These are phyloP conservation scores for Mayetiola destructor DNA, from an alignment of 2,888 invertebrate species.

Conservation along the genomic window DNA sequence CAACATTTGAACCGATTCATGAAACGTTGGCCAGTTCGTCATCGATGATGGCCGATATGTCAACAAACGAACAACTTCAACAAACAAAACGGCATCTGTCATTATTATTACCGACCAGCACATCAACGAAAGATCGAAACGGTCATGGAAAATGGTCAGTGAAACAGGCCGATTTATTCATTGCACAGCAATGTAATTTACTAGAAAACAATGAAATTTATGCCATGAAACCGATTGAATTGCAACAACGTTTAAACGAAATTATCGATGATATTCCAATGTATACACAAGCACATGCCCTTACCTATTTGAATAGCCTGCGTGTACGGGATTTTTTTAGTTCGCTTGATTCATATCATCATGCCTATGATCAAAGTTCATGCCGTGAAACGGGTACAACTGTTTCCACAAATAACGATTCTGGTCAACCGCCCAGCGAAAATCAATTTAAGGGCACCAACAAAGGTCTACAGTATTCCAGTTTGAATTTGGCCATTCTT, in stretches of 20 bases:
- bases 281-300: conserved; percentile 47
- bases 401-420: conserved; percentile 22
- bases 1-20: neutral
- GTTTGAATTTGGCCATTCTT: conserved; percentile 77
- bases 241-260: conserved; percentile 45
- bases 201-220: conserved; percentile 67
- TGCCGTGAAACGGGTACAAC: conserved; percentile 22
- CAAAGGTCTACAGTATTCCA: conserved; percentile 65
- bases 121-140: conserved; percentile 22
- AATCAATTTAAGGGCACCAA: conserved; percentile 34
- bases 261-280: conserved; percentile 33
- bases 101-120: neutral
- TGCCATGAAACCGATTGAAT: conserved; percentile 58
- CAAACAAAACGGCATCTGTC: conserved; percentile 20
- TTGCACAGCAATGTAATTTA: conserved; percentile 71
- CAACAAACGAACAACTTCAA: conserved; percentile 19
- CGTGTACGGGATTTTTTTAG: conserved; percentile 77
- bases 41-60: neutral
- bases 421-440: conserved; percentile 37
- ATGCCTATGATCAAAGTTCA: conserved; percentile 60
- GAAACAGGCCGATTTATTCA: conserved; percentile 77
- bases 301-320: conserved; percentile 79
- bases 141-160: conserved; percentile 64
- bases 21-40: too few species aligned
- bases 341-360: conserved; percentile 62